Evolutionary conservation across 2,888 invertebrate species (phyloP).

Genomic region (Drosophila leonis): DNA sequence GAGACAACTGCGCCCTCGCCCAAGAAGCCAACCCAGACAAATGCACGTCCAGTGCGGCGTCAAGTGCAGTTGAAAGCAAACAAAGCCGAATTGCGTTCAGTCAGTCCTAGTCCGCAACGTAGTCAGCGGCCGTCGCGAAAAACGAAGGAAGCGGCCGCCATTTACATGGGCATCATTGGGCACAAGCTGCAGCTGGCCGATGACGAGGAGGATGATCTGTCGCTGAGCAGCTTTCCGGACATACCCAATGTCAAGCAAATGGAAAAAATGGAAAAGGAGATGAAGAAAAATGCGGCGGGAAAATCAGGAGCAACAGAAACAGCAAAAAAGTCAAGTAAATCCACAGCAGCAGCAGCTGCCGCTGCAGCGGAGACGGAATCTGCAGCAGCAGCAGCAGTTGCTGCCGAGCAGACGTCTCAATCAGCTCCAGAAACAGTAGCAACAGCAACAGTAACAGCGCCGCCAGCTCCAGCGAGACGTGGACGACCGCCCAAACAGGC

Average conservation of each 20-base stretch:
- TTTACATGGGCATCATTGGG: slow-evolving; percentile 91
- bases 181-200: slow-evolving; percentile 89
- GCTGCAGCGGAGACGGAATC: slow-evolving; percentile 24
- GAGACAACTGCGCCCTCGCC: slow-evolving; percentile 54
- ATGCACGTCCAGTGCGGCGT: slow-evolving; percentile 61
- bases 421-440: not conserved
- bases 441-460: slow-evolving; percentile 42
- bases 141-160: slow-evolving; percentile 91
- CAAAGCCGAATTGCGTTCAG: slow-evolving; percentile 40
- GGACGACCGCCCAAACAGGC: slow-evolving; percentile 36
- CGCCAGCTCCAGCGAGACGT: slow-evolving; percentile 47
- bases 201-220: slow-evolving; percentile 88
- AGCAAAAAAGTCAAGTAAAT: slow-evolving; percentile 41
- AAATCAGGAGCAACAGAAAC: slow-evolving; percentile 24
- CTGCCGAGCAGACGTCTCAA: slow-evolving; percentile 54
- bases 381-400: slow-evolving; percentile 54
- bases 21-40: slow-evolving; percentile 58
- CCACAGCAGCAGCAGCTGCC: slow-evolving; percentile 12
- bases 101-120: slow-evolving; percentile 58
- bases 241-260: slow-evolving; percentile 88
- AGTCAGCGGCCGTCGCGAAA: slow-evolving; percentile 88
- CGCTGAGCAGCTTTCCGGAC: slow-evolving; percentile 89
- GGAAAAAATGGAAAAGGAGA: slow-evolving; percentile 87
- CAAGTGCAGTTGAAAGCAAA: slow-evolving; percentile 45
- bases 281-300: slow-evolving; percentile 85